Base-by-base conservation (phyloP, 2,113 vertebrate genomes). In the Haemorhous mexicanus region DNA sequence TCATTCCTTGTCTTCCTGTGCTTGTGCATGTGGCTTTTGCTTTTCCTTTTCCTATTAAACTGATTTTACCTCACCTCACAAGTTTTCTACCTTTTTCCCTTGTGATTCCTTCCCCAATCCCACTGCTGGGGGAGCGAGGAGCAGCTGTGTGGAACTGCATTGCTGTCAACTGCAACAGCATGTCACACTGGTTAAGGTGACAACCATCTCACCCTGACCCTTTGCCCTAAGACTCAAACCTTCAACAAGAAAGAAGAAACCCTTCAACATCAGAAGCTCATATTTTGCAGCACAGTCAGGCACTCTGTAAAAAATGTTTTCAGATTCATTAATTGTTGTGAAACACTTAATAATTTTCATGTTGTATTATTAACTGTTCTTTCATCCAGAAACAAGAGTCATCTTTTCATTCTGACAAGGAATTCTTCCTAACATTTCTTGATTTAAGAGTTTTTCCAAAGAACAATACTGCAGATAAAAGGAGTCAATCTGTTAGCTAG, bases 131-230 rank as follows among this genome's bases (percentile, higher is more conserved):
- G 39, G 6, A 82, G 30, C 0, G 1, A 62, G n/a, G 1, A 49
- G 55, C 1, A 5, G 47, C 17, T 62, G 30, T 0, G 0, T 41
- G n/a, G 39, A 28, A 41, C 30, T 62, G 17, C 26, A 24, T 0
- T 55, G 55, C 46, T 68, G 47, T 10, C 13, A 47, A 22, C 17
- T 2, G 2, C 0, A 2, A 35, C 41, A 27, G 6, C 16, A 62
- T 21, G 46, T 55, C 76, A 90, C 59, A 75, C 16, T 88, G 85
- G 90, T 70, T 47, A 91, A 75, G 89, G 75, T 33, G 44, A 66
- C 37, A 86, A 47, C 19, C 61, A 81, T 18, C 8, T 17, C 63
- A 70, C 37, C 14, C 17, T 28, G 10, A 87, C n/a, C 46, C 16
- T 39, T 27, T 12, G 46, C 30, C 41, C 41, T 75, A 59, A 37